A percentile compares a stretch with the other conserved stretches of the same genome.
Evolutionary conservation across 2,888 invertebrate genomes (phyloP).

Genomic region (Acronicta alni): DNA sequence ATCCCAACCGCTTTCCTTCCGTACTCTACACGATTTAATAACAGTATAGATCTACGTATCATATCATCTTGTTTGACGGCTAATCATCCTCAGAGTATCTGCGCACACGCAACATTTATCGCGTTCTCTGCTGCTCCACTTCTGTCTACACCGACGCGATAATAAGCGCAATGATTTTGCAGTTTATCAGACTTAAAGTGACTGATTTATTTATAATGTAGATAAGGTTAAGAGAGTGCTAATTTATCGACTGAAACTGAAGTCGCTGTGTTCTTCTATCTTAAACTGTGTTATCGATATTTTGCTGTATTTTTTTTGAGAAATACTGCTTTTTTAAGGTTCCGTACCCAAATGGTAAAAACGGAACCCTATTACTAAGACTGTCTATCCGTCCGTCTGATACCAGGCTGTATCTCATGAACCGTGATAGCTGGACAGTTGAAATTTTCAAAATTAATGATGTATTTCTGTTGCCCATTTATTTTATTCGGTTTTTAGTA

Average conservation of each 20-base stretch:
- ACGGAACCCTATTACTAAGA: no score
- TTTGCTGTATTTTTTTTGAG: no score
- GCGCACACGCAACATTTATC: conserved; percentile 29
- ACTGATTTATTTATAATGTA: conserved; percentile 52
- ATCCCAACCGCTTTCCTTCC: conserved; percentile 37
- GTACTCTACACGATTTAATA: conserved; percentile 25
- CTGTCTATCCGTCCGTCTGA: no score
- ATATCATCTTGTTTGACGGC: conserved; percentile 32
- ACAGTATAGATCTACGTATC: conserved; percentile 28
- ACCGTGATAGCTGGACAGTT: no score
- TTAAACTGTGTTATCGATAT: conserved; percentile 7
- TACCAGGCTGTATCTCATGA: no score
- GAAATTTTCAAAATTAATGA: no score
- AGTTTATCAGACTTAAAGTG: conserved; percentile 43
- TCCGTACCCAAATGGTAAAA: no score
- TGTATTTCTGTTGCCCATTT: no score
- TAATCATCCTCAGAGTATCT: conserved; percentile 36
- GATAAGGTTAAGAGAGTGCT: conserved; percentile 45
- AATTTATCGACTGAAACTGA: conserved; percentile 20
- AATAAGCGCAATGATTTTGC: conserved; percentile 53
- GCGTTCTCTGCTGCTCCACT: conserved; percentile 56
- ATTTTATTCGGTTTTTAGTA: no score
- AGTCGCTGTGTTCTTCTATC: neutral
- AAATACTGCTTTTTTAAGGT: no score
- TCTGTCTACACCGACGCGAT: conserved; percentile 47